These are phyloP conservation scores for Priocnemis perturbator DNA, from an alignment of 2,888 invertebrate species.

Conservation along the genomic window DNA sequence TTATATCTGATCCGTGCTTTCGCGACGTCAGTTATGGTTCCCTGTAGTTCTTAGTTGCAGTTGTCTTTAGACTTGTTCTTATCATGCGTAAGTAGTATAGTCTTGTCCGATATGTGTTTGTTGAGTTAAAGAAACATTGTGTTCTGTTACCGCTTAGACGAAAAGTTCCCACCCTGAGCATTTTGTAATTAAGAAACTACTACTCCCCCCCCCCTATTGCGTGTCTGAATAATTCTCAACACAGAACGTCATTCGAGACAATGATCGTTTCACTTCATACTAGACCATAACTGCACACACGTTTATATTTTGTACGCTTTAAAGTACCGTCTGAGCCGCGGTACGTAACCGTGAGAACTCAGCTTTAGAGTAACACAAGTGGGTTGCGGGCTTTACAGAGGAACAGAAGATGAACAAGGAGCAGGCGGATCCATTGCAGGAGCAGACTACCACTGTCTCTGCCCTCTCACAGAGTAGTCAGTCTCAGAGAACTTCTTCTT, in stretches of 20 bases:
- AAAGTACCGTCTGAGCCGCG: slow-evolving; percentile 36
- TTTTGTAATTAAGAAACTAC: too few relatives aligned
- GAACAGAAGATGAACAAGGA: slow-evolving; percentile 72
- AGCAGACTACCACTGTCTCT: slow-evolving; percentile 70
- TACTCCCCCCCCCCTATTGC: neutral
- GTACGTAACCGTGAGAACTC: slow-evolving; percentile 40
- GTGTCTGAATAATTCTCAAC: slow-evolving; percentile 28
- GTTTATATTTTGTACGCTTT: slow-evolving; percentile 32
- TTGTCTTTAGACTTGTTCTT: slow-evolving; percentile 1
- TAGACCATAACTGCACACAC: slow-evolving; percentile 42
- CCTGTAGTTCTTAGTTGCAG: slow-evolving; percentile 12
- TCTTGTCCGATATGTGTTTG: neutral
- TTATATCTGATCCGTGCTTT: neutral
- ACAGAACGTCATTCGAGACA: slow-evolving; percentile 20
- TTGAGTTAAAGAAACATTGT: slow-evolving; percentile 5
- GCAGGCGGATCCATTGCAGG: slow-evolving; percentile 69
- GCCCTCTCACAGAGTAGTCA: slow-evolving; percentile 72
- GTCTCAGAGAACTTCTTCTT: slow-evolving; percentile 72
- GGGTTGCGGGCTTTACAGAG: slow-evolving; percentile 74
- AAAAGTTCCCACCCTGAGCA: neutral
- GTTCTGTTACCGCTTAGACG: slow-evolving; percentile 2
- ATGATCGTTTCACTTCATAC: slow-evolving; percentile 29
- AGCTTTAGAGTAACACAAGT: slow-evolving; percentile 62
- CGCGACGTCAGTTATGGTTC: slow-evolving; percentile 45
- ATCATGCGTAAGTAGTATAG: too few relatives aligned